A percentile compares a stretch with the other conserved stretches of the same genome.
Evolutionary conservation across 2,797 vertebrate genomes (phyloP).

Genomic region (Intellagama lesueurii): DNA sequence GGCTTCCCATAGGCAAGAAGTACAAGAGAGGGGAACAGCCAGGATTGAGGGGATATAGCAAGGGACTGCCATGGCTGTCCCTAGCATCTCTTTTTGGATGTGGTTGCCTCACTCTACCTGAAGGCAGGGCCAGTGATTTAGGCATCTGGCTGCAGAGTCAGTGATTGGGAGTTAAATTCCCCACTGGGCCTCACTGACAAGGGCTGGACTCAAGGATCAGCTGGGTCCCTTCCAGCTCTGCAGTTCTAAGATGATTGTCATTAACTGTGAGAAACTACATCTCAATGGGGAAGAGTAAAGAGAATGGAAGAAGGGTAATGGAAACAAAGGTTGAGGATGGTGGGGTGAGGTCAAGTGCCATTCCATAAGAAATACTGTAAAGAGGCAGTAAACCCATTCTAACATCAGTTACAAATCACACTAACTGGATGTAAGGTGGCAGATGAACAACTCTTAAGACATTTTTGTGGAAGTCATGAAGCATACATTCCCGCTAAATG

Average conservation of each 20-base stretch:
- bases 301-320: background rate
- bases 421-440: conserved; percentile 54
- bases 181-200: no score
- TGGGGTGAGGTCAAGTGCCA: conserved; percentile 55
- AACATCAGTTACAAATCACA: conserved; percentile 76
- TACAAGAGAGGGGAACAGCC: no score
- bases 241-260: no score
- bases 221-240: no score
- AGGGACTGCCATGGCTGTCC: no score
- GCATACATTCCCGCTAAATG: conserved; percentile 34
- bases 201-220: no score
- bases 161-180: no score
- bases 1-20: no score
- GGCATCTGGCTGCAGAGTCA: no score
- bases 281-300: conserved; percentile 38
- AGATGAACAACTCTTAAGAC: conserved; percentile 58
- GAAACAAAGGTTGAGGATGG: background rate
- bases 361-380: conserved; percentile 46
- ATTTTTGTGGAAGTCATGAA: conserved; percentile 56
- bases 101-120: background rate
- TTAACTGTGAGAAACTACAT: background rate
- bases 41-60: background rate
- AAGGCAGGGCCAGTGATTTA: background rate
- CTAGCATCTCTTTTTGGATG: background rate
- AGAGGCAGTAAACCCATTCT: conserved; percentile 65